Evolutionary conservation across 1,140 invertebrate species (phyloP), one percentile per base, ranked within the genome.

Genomic region (Pogonomyrmex barbatus): DNA sequence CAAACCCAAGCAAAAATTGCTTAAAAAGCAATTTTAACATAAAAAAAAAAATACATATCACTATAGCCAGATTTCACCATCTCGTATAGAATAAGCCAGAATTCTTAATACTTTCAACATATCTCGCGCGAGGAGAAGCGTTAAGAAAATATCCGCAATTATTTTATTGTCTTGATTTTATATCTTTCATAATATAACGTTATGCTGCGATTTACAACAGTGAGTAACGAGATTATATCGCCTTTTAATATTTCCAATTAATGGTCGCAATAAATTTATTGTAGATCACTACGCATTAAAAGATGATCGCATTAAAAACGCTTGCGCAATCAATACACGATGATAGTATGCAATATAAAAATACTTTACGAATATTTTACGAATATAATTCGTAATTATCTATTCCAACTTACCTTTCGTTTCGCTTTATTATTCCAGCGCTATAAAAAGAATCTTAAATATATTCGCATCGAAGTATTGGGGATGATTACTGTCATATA

Each of bases 401-500:
- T 65, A 73, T 60, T 79, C 76, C 65, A 84, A 92, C 91, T 92
- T 92, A 92, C 91, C 91, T 92, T 90, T 56, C 45, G 42, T 54
- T 56, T 84, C 73, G 67, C 77, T 60, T 73, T 86, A 79, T 82
- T 85, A 39, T 76, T 70, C 42, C 65, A 10, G 60, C 63, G 50
- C 76, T 87, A 88, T 45, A 47, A 77, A 81, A 68, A 71, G 4
- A 56, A 73, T 12, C 52, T 71, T 24, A 85, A 68, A 77, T 79
- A 75, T 84, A 81, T 83, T 83, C 77, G 58, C 70, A 84, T 88
- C 76, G 17, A 91, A 94, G 93, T 94, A 94, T 94, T 94, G 93
- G 93, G 93, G 93, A 94, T 94, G 93, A 94, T 94, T 94, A 90
- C 88, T 89, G 56, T 91, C 86, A 88, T 88, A 87, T 86, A 86